Conservation (phyloP, 30 jellyfish, hydroid and myxozoan genomes). For the Nemopilema nomurai region DNA sequence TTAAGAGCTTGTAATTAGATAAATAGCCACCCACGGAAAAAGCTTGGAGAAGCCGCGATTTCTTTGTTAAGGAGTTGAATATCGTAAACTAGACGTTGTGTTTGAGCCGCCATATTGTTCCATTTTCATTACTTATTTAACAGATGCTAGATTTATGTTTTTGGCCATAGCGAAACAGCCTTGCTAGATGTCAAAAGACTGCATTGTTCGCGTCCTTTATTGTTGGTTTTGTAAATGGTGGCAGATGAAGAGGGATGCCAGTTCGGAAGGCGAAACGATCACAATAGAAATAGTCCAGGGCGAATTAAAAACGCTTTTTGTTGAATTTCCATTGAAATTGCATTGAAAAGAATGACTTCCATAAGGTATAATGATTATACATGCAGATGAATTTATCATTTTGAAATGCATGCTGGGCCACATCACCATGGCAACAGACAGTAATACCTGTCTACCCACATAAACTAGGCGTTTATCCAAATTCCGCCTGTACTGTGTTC, state of each 20-base stretch:
- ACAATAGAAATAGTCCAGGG: not conserved
- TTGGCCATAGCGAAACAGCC: not conserved
- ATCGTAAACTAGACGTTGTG: not conserved
- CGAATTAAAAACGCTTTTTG: not conserved
- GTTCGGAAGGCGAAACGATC: not conserved
- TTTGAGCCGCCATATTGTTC: not conserved
- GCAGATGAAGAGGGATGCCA: not conserved
- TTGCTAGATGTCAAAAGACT: not conserved
- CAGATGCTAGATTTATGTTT: not conserved
- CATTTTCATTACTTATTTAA: not conserved
- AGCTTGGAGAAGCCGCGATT: not conserved
- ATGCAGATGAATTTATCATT: too few species aligned
- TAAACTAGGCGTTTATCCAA: too few species aligned
- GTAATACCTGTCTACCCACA: too few species aligned
- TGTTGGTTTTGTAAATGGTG: not conserved
- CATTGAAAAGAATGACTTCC: too few species aligned
- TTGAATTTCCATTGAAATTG: not conserved
- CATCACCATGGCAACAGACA: too few species aligned
- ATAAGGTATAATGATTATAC: too few species aligned
- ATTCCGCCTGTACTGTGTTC: too few species aligned
- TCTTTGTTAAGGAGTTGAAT: not conserved
- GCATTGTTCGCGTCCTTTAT: not conserved
- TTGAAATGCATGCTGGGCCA: too few species aligned
- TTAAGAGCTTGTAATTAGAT: not conserved
- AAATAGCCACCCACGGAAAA: not conserved